Conservation (phyloP, 2,113 vertebrate genomes). For the Bujurquina vittata region DNA sequence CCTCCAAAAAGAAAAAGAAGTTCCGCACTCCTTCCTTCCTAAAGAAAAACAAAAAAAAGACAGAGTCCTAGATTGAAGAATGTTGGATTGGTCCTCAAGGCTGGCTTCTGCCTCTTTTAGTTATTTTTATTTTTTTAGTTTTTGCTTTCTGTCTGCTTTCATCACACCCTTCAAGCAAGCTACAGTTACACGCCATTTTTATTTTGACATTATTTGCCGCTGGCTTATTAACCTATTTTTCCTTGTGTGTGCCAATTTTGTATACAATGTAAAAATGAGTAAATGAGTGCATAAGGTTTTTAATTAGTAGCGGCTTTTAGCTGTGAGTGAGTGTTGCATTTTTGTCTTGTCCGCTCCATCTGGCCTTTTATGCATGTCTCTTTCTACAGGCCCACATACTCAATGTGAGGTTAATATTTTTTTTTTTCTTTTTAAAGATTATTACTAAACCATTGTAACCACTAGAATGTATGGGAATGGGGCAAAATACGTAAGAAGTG, state of each 20-base stretch:
- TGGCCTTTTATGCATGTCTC: constrained; percentile 72
- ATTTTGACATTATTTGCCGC: constrained; percentile 45
- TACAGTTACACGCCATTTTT: constrained; percentile 30
- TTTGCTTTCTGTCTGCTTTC: constrained; percentile 34
- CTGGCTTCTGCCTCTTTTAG: constrained; percentile 27
- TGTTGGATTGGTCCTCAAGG: constrained; percentile 48
- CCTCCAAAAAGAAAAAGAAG: constrained; percentile 99
- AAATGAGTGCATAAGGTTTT: constrained; percentile 66
- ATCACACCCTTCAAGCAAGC: constrained; percentile 46
- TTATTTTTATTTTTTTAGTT: constrained; percentile 3
- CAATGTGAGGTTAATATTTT: constrained; percentile 40
- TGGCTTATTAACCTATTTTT: constrained; percentile 72
- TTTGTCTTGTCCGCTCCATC: constrained; percentile 57
- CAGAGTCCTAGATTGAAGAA: constrained; percentile 85
- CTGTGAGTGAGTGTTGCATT: constrained; percentile 59
- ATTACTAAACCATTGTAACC: constrained; percentile 80
- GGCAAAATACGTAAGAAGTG: constrained; percentile 71
- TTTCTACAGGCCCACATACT: constrained; percentile 39
- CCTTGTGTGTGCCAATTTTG: constrained; percentile 73
- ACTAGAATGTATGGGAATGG: constrained; percentile 86
- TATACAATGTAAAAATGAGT: constrained; percentile 68
- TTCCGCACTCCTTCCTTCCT: constrained; percentile 99
- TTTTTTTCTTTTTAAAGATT: constrained; percentile 37
- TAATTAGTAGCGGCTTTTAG: constrained; percentile 68
- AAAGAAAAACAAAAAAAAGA: constrained; percentile 99